Percentiles rank a stretch among this genome's conserved stretches.
phyloP scores from a whole-genome alignment of 30 jellyfish, hydroid and myxozoan species.

The Turritopsis dohrnii region DNA sequence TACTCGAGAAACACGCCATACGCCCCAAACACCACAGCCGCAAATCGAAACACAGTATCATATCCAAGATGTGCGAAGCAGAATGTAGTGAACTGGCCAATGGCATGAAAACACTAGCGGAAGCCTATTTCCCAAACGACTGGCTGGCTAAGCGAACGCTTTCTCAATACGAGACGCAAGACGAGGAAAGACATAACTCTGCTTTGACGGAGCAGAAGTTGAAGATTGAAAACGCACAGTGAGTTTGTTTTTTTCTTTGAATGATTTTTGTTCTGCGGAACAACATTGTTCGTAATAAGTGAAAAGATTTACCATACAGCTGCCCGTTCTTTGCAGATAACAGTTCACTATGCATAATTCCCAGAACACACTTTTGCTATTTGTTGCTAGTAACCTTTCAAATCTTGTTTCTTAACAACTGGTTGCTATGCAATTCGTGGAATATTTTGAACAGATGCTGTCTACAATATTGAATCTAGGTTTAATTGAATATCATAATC shows the following conservation, averaged over 20 bases:
- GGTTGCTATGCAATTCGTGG: no score
- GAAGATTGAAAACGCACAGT: not conserved
- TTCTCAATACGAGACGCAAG: not conserved
- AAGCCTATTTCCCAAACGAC: slow-evolving; percentile 23
- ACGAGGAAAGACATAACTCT: not conserved
- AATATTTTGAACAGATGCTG: no score
- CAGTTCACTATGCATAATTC: no score
- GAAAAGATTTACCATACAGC: no score
- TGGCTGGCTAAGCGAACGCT: not conserved
- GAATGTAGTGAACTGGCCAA: slow-evolving; percentile 34
- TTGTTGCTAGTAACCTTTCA: no score
- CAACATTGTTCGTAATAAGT: no score
- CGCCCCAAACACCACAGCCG: slow-evolving; percentile 33
- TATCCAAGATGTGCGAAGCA: slow-evolving; percentile 34
- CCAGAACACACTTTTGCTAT: no score
- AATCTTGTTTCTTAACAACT: no score
- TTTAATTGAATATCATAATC: no score
- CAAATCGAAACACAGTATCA: slow-evolving; percentile 27
- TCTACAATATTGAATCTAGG: no score
- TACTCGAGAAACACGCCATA: slow-evolving; percentile 16
- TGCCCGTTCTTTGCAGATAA: no score
- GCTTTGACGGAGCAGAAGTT: not conserved
- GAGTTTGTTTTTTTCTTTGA: not conserved
- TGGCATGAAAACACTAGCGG: slow-evolving; percentile 25
- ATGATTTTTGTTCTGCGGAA: no score